Base-by-base conservation (phyloP, 2,797 vertebrate species). In the Thalassophryne amazonica region DNA sequence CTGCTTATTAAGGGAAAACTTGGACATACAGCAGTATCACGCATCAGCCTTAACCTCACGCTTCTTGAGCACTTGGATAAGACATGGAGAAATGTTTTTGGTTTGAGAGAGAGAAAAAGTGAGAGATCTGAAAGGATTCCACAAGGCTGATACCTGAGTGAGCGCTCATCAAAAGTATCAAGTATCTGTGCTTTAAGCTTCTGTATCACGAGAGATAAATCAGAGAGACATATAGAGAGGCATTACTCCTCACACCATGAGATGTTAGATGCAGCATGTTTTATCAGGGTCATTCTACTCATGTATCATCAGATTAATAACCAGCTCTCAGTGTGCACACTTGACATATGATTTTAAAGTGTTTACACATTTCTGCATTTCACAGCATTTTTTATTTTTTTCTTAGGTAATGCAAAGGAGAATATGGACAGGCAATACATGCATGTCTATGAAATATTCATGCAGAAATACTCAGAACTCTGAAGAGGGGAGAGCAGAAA, bases 371-470 rank as follows among this genome's bases (percentile, higher is more conserved):
- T 31, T 36, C 48, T 47, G 12, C 12, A 50, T 30, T 40, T 60
- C 32, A 5, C 40, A 20, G 51, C 47, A 52, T 57, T 64, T 63
- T 58, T 60, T 56, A 57, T 62, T n/a, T n/a, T n/a, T n/a, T n/a
- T n/a, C n/a, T 16, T 43, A 56, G 59, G 46, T 66, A 70, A 81
- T 59, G 72, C 60, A 73, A 68, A 29, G 40, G 69, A 72, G 67
- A 51, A 60, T 64, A 64, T 45, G 35, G 57, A 67, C 23, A 13
- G 55, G 31, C 49, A 56, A 17, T 59, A 68, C 73, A 73, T 38
- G 60, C 50, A 46, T 13, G 38, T 60, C 40, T 21, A 79, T 85
- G 59, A 83, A 88, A 83, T 84, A 87, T 86, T 85, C 55, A 87
- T 87, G 74, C n/a, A 27, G 18, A 69, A 75, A 64, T 83, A 73